A percentile compares a stretch with the other conserved stretches of the same genome.
Evolutionary conservation across 2,797 vertebrate genomes (phyloP).

Genomic region (Lemur catta): DNA sequence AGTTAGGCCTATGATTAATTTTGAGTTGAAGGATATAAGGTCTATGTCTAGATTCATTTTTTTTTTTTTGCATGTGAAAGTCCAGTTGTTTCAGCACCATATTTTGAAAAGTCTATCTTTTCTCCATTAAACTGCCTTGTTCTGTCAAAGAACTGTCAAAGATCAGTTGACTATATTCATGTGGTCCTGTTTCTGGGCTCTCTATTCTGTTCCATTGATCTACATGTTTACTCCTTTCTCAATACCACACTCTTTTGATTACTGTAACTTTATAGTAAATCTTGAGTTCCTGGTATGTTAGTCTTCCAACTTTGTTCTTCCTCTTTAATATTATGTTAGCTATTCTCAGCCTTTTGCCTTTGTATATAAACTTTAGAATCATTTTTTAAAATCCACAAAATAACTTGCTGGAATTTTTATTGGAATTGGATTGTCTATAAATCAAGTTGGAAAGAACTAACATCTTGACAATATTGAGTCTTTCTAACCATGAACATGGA

Average conservation of each 20-base stretch:
- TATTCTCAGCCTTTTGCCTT: neutral
- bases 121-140: neutral
- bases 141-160: neutral
- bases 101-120: neutral
- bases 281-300: neutral
- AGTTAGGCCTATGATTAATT: neutral
- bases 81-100: neutral
- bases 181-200: neutral
- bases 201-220: neutral
- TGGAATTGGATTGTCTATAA: neutral
- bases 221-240: neutral
- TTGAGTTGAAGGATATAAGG: neutral
- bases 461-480: neutral
- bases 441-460: neutral
- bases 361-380: slow-evolving; percentile 13
- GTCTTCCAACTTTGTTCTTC: neutral
- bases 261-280: neutral
- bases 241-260: neutral
- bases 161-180: neutral
- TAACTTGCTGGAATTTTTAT: neutral
- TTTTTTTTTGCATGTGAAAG: neutral
- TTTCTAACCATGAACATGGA: neutral
- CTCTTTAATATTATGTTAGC: neutral
- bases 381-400: neutral
- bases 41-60: neutral